These are phyloP conservation scores for Microplitis demolitor DNA, from an alignment of 1,140 invertebrate species.

Conservation along the genomic window DNA sequence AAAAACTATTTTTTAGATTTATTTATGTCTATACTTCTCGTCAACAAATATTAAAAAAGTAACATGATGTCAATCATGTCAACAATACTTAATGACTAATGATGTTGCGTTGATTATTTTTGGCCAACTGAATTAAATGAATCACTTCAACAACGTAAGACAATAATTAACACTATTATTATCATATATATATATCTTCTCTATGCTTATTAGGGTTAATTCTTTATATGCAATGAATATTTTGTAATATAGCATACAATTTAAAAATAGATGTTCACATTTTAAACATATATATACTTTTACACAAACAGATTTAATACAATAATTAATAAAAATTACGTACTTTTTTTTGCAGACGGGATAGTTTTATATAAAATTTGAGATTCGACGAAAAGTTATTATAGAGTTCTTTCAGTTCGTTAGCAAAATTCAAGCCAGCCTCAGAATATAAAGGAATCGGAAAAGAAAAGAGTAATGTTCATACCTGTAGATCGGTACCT, in stretches of 20 bases:
- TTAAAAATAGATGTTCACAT: no score
- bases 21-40: not conserved
- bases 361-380: no score
- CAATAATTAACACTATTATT: not conserved
- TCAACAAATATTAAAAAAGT: not conserved
- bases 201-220: not conserved
- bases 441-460: conserved; percentile 11
- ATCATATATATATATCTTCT: not conserved
- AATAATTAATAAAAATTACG: no score
- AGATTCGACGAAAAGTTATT: not conserved
- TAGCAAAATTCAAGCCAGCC: not conserved
- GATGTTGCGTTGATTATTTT: not conserved
- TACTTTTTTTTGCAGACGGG: no score
- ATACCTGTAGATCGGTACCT: conserved; percentile 52
- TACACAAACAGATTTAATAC: no score
- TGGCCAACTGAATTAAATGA: not conserved
- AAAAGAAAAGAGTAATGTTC: conserved; percentile 33
- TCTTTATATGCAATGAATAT: not conserved
- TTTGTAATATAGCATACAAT: not conserved
- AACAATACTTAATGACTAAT: not conserved
- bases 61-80: not conserved
- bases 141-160: not conserved
- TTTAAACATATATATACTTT: no score
- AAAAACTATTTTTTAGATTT: no score
- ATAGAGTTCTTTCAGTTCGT: not conserved